These are phyloP conservation scores for Sinocyclocheilus maitianheensis DNA, from an alignment of 2,113 vertebrate species.

Conservation along the genomic window DNA sequence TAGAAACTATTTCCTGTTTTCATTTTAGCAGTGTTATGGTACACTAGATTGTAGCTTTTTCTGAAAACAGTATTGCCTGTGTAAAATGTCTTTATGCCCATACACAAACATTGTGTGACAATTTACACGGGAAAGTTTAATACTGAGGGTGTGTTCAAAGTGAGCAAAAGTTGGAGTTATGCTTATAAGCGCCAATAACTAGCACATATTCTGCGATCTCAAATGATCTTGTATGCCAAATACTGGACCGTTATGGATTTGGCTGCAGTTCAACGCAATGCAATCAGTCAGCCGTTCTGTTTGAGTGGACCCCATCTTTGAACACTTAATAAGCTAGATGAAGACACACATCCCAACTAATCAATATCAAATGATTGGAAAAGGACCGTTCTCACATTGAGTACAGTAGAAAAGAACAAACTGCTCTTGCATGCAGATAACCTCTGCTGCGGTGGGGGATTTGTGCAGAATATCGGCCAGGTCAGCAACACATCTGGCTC, in stretches of 20 bases:
- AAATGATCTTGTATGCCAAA: neutral
- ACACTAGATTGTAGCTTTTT: too few species aligned
- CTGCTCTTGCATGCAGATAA: slow-evolving; percentile 24
- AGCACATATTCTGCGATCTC: neutral
- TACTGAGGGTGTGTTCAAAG: neutral
- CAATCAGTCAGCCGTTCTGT: neutral
- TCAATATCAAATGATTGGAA: slow-evolving; percentile 30
- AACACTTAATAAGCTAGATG: neutral
- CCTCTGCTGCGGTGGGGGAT: slow-evolving; percentile 3
- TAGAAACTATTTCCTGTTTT: neutral
- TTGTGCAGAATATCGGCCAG: slow-evolving; percentile 24
- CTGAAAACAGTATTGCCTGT: too few species aligned
- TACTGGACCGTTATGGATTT: neutral
- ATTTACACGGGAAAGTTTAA: neutral
- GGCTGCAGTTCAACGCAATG: neutral
- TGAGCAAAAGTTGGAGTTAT: neutral
- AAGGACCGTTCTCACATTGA: neutral
- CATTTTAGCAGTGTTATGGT: too few species aligned
- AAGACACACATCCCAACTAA: slow-evolving; percentile 6
- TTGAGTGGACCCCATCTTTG: neutral
- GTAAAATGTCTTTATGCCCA: neutral
- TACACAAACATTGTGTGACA: neutral
- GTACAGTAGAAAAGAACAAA: slow-evolving; percentile 8
- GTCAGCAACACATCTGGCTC: slow-evolving; percentile 30
- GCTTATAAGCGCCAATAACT: neutral